A percentile compares a stretch with the other conserved stretches of the same genome.
Conservation (phyloP, 2,113 vertebrate genomes). For the Reinhardtius hippoglossoides region DNA sequence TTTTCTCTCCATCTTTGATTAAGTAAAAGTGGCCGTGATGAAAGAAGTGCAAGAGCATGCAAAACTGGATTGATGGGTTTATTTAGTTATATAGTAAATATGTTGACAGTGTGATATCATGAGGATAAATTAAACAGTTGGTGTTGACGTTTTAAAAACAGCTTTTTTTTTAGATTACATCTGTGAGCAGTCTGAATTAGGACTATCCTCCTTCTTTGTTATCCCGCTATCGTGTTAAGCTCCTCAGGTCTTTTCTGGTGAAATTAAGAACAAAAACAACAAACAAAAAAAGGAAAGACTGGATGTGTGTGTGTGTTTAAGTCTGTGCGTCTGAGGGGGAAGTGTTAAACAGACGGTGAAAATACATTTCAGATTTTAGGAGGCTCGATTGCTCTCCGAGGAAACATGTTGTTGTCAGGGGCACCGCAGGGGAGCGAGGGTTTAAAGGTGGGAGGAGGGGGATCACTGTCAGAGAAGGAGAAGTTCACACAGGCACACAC, state of each 20-base stretch:
- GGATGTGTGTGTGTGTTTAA: constrained; percentile 7
- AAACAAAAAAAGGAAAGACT: constrained; percentile 58
- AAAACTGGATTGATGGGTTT: constrained; percentile 15
- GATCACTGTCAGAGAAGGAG: constrained; percentile 48
- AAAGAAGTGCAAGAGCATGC: neutral
- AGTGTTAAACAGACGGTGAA: neutral
- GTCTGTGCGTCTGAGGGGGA: neutral
- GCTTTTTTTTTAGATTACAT: constrained; percentile 61
- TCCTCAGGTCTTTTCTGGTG: constrained; percentile 48
- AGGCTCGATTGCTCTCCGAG: constrained; percentile 53
- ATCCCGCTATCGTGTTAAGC: constrained; percentile 59
- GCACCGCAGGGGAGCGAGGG: constrained; percentile 42
- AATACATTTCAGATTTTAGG: constrained; percentile 41
- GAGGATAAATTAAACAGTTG: constrained; percentile 31
- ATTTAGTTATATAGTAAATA: neutral
- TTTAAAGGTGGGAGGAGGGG: constrained; percentile 40
- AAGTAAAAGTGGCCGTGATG: neutral
- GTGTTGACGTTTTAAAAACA: constrained; percentile 54
- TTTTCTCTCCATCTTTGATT: neutral
- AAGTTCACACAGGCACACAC: constrained; percentile 52
- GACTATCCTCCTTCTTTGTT: constrained; percentile 67
- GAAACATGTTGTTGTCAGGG: constrained; percentile 71
- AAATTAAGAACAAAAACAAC: constrained; percentile 65
- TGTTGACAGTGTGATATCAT: constrained; percentile 27
- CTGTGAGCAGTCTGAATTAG: constrained; percentile 52